phyloP scores from a whole-genome alignment of 1,140 invertebrate species.

The Pollicipes pollicipes region DNA sequence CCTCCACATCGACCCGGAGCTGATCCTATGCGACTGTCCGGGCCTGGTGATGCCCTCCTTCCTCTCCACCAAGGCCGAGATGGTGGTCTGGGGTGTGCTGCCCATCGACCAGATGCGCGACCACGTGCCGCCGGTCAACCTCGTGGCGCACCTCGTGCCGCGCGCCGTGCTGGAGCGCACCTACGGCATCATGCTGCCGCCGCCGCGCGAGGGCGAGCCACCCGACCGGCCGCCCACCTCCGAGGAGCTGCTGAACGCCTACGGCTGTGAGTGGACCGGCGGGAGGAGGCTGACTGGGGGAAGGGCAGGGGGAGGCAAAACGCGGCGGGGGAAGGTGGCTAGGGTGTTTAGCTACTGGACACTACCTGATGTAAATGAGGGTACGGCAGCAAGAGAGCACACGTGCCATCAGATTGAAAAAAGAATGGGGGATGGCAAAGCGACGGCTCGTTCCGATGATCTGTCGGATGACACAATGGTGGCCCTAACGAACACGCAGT shows the following conservation, averaged over 20 bases:
- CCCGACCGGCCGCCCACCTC: slow-evolving; percentile 43
- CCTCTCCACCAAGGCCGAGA: slow-evolving; percentile 75
- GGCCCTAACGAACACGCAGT: too few species aligned
- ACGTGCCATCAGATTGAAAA: too few species aligned
- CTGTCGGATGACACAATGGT: too few species aligned
- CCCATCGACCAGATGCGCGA: slow-evolving; percentile 89
- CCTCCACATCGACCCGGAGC: slow-evolving; percentile 52
- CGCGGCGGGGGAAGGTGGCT: too few species aligned
- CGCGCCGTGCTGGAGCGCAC: slow-evolving; percentile 48
- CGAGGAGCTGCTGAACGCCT: slow-evolving; percentile 65
- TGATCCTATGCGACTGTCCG: slow-evolving; percentile 91
- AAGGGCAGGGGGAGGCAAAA: too few species aligned
- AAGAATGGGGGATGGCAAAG: too few species aligned
- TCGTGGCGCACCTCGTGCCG: slow-evolving; percentile 52
- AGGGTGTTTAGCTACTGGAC: too few species aligned
- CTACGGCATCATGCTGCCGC: slow-evolving; percentile 64
- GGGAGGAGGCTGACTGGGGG: neutral
- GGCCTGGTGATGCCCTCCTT: slow-evolving; percentile 96
- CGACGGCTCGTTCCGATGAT: too few species aligned
- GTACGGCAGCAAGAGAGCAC: neutral
- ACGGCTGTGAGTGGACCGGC: slow-evolving; percentile 48
- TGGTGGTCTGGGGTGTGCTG: slow-evolving; percentile 86
- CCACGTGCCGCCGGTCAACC: slow-evolving; percentile 52
- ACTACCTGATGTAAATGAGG: too few species aligned
- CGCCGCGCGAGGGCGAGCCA: slow-evolving; percentile 48